phyloP scores from a whole-genome alignment of 1,140 invertebrate genomes.

The Idris sp. region DNA sequence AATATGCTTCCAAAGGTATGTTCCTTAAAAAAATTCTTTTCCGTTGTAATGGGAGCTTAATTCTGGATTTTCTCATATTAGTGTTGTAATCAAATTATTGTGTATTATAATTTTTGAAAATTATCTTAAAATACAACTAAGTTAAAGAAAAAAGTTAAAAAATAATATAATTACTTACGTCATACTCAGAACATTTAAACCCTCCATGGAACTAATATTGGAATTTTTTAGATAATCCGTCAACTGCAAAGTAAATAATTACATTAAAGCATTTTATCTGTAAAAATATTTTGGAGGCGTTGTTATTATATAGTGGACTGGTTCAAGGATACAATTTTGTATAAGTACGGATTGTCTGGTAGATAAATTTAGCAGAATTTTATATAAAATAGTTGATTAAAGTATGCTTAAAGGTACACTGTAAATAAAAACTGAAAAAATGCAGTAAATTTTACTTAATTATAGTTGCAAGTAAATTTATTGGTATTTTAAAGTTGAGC shows the following conservation, averaged over 20 bases:
- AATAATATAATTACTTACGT: slow-evolving; percentile 78
- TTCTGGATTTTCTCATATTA: no score
- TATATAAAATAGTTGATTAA: slow-evolving; percentile 17
- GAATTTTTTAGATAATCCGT: slow-evolving; percentile 81
- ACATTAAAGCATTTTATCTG: slow-evolving; percentile 11
- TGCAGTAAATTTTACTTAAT: no score
- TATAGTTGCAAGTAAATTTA: no score
- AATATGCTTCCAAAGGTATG: no score
- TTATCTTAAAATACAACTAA: no score
- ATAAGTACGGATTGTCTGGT: not conserved
- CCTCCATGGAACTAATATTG: slow-evolving; percentile 83
- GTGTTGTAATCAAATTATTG: no score
- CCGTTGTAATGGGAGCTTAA: no score
- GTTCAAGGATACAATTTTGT: slow-evolving; percentile 8
- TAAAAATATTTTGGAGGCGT: slow-evolving; percentile 16
- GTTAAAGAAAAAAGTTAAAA: not conserved
- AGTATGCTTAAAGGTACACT: no score
- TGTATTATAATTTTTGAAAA: no score
- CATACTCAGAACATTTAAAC: slow-evolving; percentile 83
- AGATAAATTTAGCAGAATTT: slow-evolving; percentile 17
- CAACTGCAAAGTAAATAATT: slow-evolving; percentile 79
- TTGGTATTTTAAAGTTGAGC: no score
- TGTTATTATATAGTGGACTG: slow-evolving; percentile 34
- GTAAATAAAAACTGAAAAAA: no score
- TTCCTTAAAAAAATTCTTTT: no score